A percentile compares a stretch with the other conserved stretches of the same genome.
Conservation (phyloP, 1,140 invertebrate species). For the Amyelois transitella region DNA sequence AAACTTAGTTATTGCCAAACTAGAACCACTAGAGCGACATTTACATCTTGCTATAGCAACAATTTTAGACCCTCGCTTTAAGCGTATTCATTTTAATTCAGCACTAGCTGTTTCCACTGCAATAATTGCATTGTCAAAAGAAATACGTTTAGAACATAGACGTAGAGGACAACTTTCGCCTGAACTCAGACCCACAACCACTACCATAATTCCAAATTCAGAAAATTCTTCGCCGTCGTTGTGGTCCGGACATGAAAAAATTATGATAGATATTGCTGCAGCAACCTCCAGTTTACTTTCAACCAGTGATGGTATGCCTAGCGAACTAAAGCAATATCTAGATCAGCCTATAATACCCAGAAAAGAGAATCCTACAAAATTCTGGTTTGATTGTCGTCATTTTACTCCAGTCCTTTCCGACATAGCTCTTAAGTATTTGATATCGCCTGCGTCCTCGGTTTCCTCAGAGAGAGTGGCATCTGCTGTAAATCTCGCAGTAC, state of each 20-base stretch:
- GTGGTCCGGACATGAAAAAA: slow-evolving; percentile 22
- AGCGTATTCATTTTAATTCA: slow-evolving; percentile 37
- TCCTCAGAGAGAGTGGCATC: slow-evolving; percentile 32
- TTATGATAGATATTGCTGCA: slow-evolving; percentile 12
- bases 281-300: slow-evolving; percentile 5
- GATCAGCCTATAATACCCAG: slow-evolving; percentile 11
- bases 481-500: slow-evolving; percentile 32
- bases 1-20: slow-evolving; percentile 22
- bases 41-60: slow-evolving; percentile 31
- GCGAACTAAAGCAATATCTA: slow-evolving; percentile 22
- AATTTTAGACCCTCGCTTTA: slow-evolving; percentile 52
- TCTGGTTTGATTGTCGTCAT: slow-evolving; percentile 21
- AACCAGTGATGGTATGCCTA: slow-evolving; percentile 19
- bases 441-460: slow-evolving; percentile 25
- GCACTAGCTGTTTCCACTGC: slow-evolving; percentile 25
- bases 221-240: slow-evolving; percentile 15
- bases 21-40: slow-evolving; percentile 29
- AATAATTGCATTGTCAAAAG: slow-evolving; percentile 18
- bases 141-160: slow-evolving; percentile 23
- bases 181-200: slow-evolving; percentile 3
- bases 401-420: slow-evolving; percentile 27
- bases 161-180: slow-evolving; percentile 27
- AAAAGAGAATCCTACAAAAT: slow-evolving; percentile 20
- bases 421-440: slow-evolving; percentile 30
- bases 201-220: slow-evolving; percentile 7